Evolutionary conservation across 2,888 invertebrate species (phyloP), one percentile per base, ranked within the genome.

Genomic region (Noctua pronuba): DNA sequence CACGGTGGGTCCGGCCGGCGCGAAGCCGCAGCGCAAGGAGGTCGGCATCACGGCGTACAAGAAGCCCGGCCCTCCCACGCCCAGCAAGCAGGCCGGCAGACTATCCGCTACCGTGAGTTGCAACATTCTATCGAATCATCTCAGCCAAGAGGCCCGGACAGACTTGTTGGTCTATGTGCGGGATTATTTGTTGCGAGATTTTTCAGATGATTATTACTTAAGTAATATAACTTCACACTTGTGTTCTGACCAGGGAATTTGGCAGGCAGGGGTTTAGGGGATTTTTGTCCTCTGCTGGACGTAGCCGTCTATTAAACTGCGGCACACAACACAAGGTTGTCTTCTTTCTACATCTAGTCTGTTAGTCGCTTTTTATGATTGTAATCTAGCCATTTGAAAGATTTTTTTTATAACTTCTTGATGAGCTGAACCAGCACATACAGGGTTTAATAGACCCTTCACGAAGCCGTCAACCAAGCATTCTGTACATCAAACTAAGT

Each of bases 51-150:
- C 98, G 0, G 98, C 98, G 0, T 98, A 98, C 92, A 98, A 98
- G 96, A 98, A 97, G 90, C 98, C 98, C 0, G 98, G 98, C 0
- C 98, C 98, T 67, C 98, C 98, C 41, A 98, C 98, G 1, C 98
- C 98, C 0, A 98, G 98, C 94, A 98, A 98, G 95, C 98, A 98
- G 92, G 98, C 98, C 21, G 98, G 98, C 2, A 97, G 98, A 83
- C 94, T 97, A 16, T 98, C 98, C 0, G 97, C 98, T 68, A 98
- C 98, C 93, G 97, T 98, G 91, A 94, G 95, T 87, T 24, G 41
- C n/a, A 16, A 58, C 1, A 21, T 49, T 49, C 10, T 24, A 44
- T 28, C 28, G n/a, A 46, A 44, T 28, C 6, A n/a, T 38, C 24
- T 24, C 7, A 18, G 18, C 55, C 13, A 28, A 55, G 13, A 28